Conservation (phyloP, 1,140 invertebrate species). For the Episyrphus balteatus region DNA sequence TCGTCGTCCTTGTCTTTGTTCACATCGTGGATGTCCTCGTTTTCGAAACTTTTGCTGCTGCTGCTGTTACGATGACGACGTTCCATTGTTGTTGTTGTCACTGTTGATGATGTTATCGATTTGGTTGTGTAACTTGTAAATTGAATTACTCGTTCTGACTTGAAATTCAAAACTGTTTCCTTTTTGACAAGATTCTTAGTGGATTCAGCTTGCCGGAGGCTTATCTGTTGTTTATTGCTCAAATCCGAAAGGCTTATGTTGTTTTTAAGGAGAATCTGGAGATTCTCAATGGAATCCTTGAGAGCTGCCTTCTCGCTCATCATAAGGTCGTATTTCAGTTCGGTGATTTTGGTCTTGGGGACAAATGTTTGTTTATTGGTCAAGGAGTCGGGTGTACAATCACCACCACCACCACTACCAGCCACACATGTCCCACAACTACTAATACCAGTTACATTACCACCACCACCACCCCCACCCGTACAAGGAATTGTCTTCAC, state of each 20-base stretch:
- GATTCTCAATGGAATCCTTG: conserved; percentile 35
- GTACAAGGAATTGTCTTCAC: not conserved
- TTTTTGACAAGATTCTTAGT: conserved; percentile 4
- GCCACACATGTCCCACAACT: not conserved
- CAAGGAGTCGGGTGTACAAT: not conserved
- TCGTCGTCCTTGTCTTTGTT: not conserved
- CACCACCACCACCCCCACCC: not conserved
- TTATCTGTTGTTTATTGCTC: conserved; percentile 34
- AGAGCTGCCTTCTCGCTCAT: conserved; percentile 17
- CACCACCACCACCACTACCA: not conserved
- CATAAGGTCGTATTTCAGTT: conserved; percentile 25
- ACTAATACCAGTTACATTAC: not conserved
- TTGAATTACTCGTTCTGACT: conserved; percentile 6
- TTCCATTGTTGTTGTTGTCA: conserved; percentile 21
- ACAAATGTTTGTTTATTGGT: no score
- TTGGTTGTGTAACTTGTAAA: conserved; percentile 8
- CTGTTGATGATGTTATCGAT: conserved; percentile 6
- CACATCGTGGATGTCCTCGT: not conserved
- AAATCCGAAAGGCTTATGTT: conserved; percentile 34
- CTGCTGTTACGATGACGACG: conserved; percentile 8
- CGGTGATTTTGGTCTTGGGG: conserved; percentile 10
- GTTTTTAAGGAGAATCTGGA: conserved; percentile 34
- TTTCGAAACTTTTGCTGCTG: conserved; percentile 1
- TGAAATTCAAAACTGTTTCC: conserved; percentile 4
- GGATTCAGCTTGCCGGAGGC: conserved; percentile 16